Base-by-base conservation (phyloP, 2,797 vertebrate genomes). In the Potorous gilbertii region DNA sequence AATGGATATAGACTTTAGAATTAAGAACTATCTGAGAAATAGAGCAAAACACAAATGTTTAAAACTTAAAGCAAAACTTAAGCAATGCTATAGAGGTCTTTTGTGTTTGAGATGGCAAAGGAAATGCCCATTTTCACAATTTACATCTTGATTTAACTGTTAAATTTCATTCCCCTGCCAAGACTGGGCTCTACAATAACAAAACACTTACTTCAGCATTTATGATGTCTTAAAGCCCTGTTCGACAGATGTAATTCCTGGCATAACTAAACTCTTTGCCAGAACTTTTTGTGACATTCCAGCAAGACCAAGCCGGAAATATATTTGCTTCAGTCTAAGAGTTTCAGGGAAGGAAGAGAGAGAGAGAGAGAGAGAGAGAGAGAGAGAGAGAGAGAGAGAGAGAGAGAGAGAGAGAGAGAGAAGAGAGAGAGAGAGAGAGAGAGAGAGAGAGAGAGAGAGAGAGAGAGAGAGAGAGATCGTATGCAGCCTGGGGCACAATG, bases 251-350 rank as follows among this genome's bases (percentile, higher is more conserved):
- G 66, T 91, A 92, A 95, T 97, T 97, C 95, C 95, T 96, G 90
- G 93, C 92, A 95, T 97, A 95, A 94, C 96, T 95, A 92, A 54
- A 57, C 92, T 93, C 94, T 97, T 95, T 4, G 13, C 95, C 97
- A 97, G 95, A 93, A 96, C 93, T 94, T 92, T 95, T 96, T 97
- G 92, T 95, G 87, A 74, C 90, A 95, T 96, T 98, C 93, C 93
- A 92, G 52, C 54, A 96, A 97, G 91, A 95, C 90, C 96, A 97
- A 96, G 93, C 91, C 95, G 97, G 97, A 98, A 97, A 97, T 95
- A 40, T 10, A 50, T 92, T 98, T 97, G 55, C 96, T 96, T 94
- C 93, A 93, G 94, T 92, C 55, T 81, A 94, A 97, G 96, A 90
- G 93, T 94, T 97, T 95, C 92, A 34, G 29, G 29, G 59, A 59